Conservation (phyloP, 2,888 invertebrate species). For the Matsumyia berberina region DNA sequence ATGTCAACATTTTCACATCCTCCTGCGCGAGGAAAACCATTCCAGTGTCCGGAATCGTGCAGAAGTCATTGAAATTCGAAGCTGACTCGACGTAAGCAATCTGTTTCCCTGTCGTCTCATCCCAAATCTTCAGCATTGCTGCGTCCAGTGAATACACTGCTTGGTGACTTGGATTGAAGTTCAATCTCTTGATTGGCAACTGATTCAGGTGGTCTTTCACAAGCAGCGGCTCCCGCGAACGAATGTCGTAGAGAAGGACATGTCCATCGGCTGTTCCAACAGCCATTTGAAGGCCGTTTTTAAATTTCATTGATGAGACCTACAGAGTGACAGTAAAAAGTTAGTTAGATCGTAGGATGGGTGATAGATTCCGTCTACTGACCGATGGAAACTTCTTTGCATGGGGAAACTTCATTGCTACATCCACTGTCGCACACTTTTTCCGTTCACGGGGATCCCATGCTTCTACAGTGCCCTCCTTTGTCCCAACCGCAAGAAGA, state of each 20-base stretch:
- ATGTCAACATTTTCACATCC: conserved; percentile 96
- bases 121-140: conserved; percentile 95
- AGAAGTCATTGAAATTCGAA: conserved; percentile 94
- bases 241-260: conserved; percentile 96
- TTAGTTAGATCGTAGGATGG: neutral
- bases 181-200: conserved; percentile 94
- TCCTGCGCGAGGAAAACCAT: conserved; percentile 98
- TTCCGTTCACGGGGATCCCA: conserved; percentile 96
- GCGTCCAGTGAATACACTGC: conserved; percentile 95
- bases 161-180: conserved; percentile 92
- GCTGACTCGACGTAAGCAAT: conserved; percentile 96
- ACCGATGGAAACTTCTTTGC: conserved; percentile 84
- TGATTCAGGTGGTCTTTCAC: conserved; percentile 98
- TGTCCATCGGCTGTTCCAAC: conserved; percentile 98
- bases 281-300: conserved; percentile 91
- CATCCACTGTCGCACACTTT: conserved; percentile 93
- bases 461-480: conserved; percentile 96
- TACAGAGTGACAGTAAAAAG: conserved; percentile 14
- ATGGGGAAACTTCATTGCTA: conserved; percentile 88
- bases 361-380: neutral
- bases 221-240: conserved; percentile 93
- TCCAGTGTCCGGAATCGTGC: conserved; percentile 94
- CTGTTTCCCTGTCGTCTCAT: conserved; percentile 94
- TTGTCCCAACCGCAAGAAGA: conserved; percentile 93
- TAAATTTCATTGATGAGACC: conserved; percentile 91